phyloP scores from a whole-genome alignment of 2,888 invertebrate genomes.

The Acrobeloides nanus region DNA sequence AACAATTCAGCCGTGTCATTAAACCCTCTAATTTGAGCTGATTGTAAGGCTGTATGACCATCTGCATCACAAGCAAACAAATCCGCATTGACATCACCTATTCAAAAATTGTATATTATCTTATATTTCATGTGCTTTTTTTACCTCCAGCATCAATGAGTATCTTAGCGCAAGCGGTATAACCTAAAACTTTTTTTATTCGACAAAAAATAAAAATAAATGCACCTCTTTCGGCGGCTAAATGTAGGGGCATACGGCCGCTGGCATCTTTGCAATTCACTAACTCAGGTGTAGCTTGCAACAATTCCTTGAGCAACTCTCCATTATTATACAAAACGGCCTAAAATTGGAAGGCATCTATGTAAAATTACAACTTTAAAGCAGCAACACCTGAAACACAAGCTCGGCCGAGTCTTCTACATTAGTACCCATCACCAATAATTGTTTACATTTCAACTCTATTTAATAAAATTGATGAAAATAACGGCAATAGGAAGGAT shows the following conservation, averaged over 20 bases:
- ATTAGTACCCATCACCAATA: too few species aligned
- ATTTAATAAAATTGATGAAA: too few species aligned
- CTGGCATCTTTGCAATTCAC: constrained; percentile 59
- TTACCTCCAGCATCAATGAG: constrained; percentile 65
- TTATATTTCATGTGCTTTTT: neutral
- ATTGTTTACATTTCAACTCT: too few species aligned
- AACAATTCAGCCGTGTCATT: constrained; percentile 25
- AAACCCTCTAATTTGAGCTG: constrained; percentile 68
- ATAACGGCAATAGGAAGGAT: too few species aligned
- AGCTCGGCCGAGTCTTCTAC: constrained; percentile 19
- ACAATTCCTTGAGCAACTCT: constrained; percentile 72
- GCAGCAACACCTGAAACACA: constrained; percentile 19
- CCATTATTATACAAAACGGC: constrained; percentile 82
- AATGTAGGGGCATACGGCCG: constrained; percentile 57
- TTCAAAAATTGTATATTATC: constrained; percentile 3
- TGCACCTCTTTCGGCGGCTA: constrained; percentile 14
- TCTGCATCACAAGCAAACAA: constrained; percentile 62
- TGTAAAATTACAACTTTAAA: neutral
- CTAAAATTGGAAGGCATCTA: constrained; percentile 23
- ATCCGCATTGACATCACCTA: constrained; percentile 27
- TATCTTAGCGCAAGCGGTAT: constrained; percentile 64
- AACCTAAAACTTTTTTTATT: constrained; percentile 7
- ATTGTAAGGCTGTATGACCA: constrained; percentile 68
- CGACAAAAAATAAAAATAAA: constrained; percentile 11
- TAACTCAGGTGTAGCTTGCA: constrained; percentile 57